Conservation (phyloP, 2,888 invertebrate genomes). For the Pegoplata infirma region DNA sequence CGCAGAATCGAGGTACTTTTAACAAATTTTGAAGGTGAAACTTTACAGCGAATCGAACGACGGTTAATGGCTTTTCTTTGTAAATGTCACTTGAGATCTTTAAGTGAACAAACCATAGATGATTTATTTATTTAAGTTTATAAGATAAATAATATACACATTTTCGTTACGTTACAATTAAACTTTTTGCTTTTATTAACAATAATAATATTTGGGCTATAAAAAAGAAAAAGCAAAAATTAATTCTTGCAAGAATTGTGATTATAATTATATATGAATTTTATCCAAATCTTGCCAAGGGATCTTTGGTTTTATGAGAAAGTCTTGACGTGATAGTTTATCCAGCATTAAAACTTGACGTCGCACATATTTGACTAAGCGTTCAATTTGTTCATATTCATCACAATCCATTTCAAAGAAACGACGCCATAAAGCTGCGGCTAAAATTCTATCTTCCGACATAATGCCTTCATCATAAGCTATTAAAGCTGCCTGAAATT, state of each 20-base stretch:
- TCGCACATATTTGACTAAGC: slow-evolving; percentile 86
- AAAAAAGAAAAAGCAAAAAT: slow-evolving; percentile 63
- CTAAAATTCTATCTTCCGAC: slow-evolving; percentile 86
- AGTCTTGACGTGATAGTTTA: slow-evolving; percentile 80
- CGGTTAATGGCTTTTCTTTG: slow-evolving; percentile 69
- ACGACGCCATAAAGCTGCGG: slow-evolving; percentile 91
- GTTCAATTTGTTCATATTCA: slow-evolving; percentile 84
- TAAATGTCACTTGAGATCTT: slow-evolving; percentile 69
- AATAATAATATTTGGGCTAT: slow-evolving; percentile 48
- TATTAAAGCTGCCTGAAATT: slow-evolving; percentile 90
- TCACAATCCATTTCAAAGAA: slow-evolving; percentile 84
- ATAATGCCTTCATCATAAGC: slow-evolving; percentile 92
- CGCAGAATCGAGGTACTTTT: slow-evolving; percentile 66
- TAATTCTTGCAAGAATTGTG: not conserved
- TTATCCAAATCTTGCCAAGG: slow-evolving; percentile 79
- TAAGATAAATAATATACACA: slow-evolving; percentile 15
- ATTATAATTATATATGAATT: slow-evolving; percentile 59
- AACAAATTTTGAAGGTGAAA: slow-evolving; percentile 60
- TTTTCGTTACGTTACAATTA: slow-evolving; percentile 12
- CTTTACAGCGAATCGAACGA: slow-evolving; percentile 65
- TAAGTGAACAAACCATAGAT: slow-evolving; percentile 65
- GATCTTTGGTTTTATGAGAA: slow-evolving; percentile 81
- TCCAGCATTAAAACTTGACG: slow-evolving; percentile 84
- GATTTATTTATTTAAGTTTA: slow-evolving; percentile 65
- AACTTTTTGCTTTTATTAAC: slow-evolving; percentile 28